These are phyloP conservation scores for Montipora efflorescens DNA, from an alignment of 64 coral and sea anemone species.

Conservation along the genomic window DNA sequence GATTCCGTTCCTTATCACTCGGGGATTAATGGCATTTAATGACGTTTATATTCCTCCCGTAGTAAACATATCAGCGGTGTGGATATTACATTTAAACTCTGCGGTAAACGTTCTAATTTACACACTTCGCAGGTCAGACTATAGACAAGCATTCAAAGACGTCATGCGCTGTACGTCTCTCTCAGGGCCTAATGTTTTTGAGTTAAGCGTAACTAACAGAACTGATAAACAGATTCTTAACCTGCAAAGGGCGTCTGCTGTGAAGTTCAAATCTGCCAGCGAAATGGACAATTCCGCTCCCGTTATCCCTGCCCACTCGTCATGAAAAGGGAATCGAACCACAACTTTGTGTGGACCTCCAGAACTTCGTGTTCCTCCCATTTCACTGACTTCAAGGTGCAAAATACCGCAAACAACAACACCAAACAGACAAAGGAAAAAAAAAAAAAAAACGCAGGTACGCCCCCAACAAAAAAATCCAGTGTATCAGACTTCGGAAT, in stretches of 20 bases:
- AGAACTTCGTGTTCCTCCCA: too few relatives aligned
- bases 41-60: not conserved
- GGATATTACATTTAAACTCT: slow-evolving; percentile 64
- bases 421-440: too few relatives aligned
- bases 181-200: not conserved
- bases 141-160: slow-evolving; percentile 47
- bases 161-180: slow-evolving; percentile 36
- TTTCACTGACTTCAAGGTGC: too few relatives aligned
- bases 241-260: not conserved
- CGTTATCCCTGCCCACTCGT: not conserved
- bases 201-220: not conserved
- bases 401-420: too few relatives aligned
- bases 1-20: slow-evolving; percentile 66
- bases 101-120: slow-evolving; percentile 65
- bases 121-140: slow-evolving; percentile 48
- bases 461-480: too few relatives aligned
- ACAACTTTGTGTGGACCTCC: not conserved
- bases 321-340: not conserved
- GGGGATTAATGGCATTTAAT: slow-evolving; percentile 39
- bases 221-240: not conserved
- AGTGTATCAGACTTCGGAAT: too few relatives aligned
- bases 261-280: not conserved
- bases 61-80: slow-evolving; percentile 34
- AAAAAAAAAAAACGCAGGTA: too few relatives aligned
- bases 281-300: not conserved